Percentiles rank a stretch among this genome's conserved stretches.
These are phyloP conservation scores for Erebia palarica DNA, from an alignment of 2,888 invertebrate species.

Conservation along the genomic window DNA sequence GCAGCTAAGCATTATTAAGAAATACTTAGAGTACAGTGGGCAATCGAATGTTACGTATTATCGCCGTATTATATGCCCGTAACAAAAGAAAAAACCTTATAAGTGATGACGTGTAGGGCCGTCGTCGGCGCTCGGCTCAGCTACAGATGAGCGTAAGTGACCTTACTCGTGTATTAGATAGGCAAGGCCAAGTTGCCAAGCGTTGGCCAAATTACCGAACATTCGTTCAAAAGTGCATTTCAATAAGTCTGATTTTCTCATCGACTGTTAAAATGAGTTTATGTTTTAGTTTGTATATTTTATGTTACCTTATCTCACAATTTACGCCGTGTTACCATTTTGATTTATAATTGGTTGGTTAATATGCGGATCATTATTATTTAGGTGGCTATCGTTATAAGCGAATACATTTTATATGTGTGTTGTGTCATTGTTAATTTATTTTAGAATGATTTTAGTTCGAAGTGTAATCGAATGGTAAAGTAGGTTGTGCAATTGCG, in stretches of 20 bases:
- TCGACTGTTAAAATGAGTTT: conserved; percentile 55
- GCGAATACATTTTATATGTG: conserved; percentile 45
- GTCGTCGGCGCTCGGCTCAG: conserved; percentile 38
- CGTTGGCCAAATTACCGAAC: conserved; percentile 57
- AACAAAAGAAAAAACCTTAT: conserved; percentile 49
- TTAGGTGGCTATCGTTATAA: conserved; percentile 44
- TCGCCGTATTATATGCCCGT: conserved; percentile 46
- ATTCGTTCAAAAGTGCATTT: conserved; percentile 65
- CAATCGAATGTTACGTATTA: conserved; percentile 52
- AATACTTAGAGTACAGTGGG: conserved; percentile 37
- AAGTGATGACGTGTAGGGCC: conserved; percentile 43
- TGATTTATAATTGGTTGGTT: conserved; percentile 53
- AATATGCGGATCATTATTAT: conserved; percentile 38
- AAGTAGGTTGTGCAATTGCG: conserved; percentile 51
- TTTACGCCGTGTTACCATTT: conserved; percentile 74
- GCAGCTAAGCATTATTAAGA: conserved; percentile 40
- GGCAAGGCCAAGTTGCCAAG: conserved; percentile 60
- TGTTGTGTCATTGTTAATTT: conserved; percentile 47
- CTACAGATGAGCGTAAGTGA: conserved; percentile 45
- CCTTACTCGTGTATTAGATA: conserved; percentile 45
- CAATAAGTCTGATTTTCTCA: conserved; percentile 66
- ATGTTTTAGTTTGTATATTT: conserved; percentile 59
- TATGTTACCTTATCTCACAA: conserved; percentile 61
- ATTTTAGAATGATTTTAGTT: conserved; percentile 45
- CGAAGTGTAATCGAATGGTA: conserved; percentile 39